These are phyloP conservation scores for Tragelaphus scriptus DNA, from an alignment of 2,113 vertebrate genomes.

Conservation along the genomic window DNA sequence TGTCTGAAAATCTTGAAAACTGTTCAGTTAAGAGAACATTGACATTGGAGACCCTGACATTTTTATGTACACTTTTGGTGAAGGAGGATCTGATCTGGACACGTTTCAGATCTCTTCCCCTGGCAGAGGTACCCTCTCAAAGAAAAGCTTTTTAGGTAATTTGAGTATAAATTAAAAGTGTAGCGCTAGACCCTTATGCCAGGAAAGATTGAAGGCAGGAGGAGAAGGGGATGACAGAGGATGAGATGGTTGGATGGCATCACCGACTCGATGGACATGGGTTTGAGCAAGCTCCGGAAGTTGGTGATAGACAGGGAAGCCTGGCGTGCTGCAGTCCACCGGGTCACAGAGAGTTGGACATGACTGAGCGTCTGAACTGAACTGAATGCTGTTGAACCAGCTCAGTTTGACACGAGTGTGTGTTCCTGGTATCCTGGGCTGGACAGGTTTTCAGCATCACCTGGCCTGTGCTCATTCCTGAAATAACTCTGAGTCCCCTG, in stretches of 20 bases:
- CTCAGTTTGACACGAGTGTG: fast-evolving
- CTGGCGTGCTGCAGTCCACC: not conserved
- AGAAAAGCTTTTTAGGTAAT: not conserved
- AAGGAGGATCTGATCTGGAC: not conserved
- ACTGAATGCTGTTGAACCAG: not conserved
- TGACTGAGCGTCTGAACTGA: not conserved
- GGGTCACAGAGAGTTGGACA: not conserved
- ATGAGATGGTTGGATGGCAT: not conserved
- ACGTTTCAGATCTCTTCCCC: fast-evolving
- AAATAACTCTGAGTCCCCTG: fast-evolving
- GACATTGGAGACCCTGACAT: not conserved
- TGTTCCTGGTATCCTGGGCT: fast-evolving
- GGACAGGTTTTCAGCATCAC: no score
- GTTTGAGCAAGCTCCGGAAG: not conserved
- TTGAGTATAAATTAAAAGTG: fast-evolving
- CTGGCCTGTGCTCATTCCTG: fast-evolving
- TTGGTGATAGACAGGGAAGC: not conserved
- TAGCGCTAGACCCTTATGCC: not conserved
- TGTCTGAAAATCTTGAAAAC: not conserved
- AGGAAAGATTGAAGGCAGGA: not conserved
- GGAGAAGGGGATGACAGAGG: not conserved
- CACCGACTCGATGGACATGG: not conserved
- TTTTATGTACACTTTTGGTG: not conserved
- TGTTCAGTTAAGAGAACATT: not conserved
- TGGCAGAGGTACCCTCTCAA: not conserved